These are phyloP conservation scores for Enchytraeus crypticus DNA, from an alignment of 2,888 invertebrate genomes.

Conservation along the genomic window DNA sequence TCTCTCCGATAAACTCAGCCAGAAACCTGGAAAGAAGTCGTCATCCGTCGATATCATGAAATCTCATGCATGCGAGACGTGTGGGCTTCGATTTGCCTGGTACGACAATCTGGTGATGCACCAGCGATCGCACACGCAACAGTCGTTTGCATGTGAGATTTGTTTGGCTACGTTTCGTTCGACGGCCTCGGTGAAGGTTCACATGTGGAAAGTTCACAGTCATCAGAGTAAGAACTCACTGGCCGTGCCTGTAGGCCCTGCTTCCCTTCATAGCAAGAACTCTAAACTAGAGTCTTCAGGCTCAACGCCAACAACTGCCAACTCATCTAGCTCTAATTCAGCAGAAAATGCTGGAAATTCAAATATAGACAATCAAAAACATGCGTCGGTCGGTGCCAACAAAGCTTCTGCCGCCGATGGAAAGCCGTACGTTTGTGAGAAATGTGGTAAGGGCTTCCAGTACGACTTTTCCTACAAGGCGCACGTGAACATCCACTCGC, in stretches of 20 bases:
- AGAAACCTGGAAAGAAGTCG: neutral
- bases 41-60: neutral
- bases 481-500: constrained; percentile 9
- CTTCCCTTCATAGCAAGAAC: too few relatives aligned
- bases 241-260: too few relatives aligned
- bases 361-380: too few relatives aligned
- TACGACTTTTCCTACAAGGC: constrained; percentile 11
- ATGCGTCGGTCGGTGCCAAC: neutral
- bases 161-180: constrained; percentile 5
- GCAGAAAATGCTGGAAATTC: too few relatives aligned
- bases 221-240: too few relatives aligned
- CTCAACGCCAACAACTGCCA: neutral
- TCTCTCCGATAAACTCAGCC: too few relatives aligned
- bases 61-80: constrained; percentile 5
- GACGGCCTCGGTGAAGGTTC: constrained; percentile 10
- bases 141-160: constrained; percentile 7
- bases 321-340: too few relatives aligned
- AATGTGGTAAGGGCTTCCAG: constrained; percentile 6
- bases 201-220: constrained; percentile 15
- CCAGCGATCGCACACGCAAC: constrained; percentile 8
- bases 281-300: neutral
- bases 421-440: constrained; percentile 6
- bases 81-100: constrained; percentile 2
- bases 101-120: constrained; percentile 6
- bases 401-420: neutral